These are phyloP conservation scores for Polypterus senegalus DNA, from an alignment of 2,113 vertebrate genomes.

Conservation along the genomic window DNA sequence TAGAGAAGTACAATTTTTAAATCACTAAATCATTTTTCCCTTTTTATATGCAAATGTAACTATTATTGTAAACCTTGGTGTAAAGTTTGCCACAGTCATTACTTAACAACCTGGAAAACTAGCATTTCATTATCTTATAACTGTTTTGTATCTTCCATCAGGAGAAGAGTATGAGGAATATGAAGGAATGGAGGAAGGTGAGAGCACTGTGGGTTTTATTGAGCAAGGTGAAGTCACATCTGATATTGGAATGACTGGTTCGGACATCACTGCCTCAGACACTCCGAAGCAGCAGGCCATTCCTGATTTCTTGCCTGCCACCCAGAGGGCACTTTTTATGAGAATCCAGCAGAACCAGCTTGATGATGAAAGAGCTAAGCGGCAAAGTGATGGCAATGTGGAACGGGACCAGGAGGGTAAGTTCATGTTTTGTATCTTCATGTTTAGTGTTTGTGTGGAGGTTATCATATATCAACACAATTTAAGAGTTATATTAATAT, in stretches of 20 bases:
- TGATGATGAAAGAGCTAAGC: constrained; percentile 75
- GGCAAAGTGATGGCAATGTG: constrained; percentile 62
- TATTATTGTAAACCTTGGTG: too few relatives aligned
- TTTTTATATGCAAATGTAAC: too few relatives aligned
- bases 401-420: constrained; percentile 71
- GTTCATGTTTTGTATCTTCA: constrained; percentile 1
- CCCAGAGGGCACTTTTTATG: constrained; percentile 80
- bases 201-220: constrained; percentile 22
- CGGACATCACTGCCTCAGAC: constrained; percentile 35
- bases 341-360: constrained; percentile 90
- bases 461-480: too few relatives aligned
- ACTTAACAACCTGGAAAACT: too few relatives aligned
- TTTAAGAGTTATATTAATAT: too few relatives aligned
- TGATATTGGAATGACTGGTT: constrained; percentile 4
- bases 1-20: too few relatives aligned
- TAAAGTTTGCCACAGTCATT: too few relatives aligned
- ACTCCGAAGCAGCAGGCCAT: constrained; percentile 40
- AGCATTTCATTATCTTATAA: too few relatives aligned
- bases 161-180: constrained; percentile 63
- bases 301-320: constrained; percentile 81
- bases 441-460: too few relatives aligned
- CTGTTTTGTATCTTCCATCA: constrained; percentile 13
- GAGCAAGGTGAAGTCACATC: constrained; percentile 18
- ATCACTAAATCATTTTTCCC: too few relatives aligned
- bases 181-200: constrained; percentile 44